These are phyloP conservation scores for Climacteris rufus DNA, from an alignment of 2,113 vertebrate genomes.

Conservation along the genomic window DNA sequence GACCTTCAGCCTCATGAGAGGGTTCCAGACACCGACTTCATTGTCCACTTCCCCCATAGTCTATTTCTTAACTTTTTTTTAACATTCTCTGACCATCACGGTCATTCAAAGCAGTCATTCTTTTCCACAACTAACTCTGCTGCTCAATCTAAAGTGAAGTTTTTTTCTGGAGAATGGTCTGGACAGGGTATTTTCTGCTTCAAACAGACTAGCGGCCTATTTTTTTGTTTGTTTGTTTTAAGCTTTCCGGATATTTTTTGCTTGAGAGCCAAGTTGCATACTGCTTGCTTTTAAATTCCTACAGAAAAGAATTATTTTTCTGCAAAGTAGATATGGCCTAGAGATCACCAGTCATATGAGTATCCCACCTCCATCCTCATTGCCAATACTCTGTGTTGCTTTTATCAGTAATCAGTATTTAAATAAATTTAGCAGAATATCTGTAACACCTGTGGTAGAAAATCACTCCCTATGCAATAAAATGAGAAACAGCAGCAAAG, in stretches of 20 bases:
- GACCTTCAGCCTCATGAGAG: background rate
- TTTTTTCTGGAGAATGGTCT: background rate
- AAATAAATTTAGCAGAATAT: background rate
- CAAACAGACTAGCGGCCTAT: background rate
- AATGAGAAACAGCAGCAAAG: background rate
- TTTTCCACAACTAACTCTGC: background rate
- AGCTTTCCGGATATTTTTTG: background rate
- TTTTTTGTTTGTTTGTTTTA: background rate
- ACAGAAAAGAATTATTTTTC: background rate
- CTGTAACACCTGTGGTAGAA: background rate
- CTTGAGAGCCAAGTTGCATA: background rate
- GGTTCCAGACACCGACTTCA: background rate
- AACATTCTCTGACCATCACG: background rate
- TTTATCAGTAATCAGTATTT: background rate
- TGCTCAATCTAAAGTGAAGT: background rate
- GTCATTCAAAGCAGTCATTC: background rate
- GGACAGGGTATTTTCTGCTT: background rate
- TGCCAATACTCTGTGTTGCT: background rate
- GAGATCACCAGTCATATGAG: background rate
- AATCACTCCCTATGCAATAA: background rate
- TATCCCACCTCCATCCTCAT: background rate
- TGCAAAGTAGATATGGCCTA: background rate
- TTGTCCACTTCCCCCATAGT: background rate
- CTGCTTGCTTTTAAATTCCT: background rate
- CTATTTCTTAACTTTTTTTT: background rate